Evolutionary conservation across 2,888 invertebrate species (phyloP), one percentile per base, ranked within the genome.

Genomic region (Ptilodon capucinus): DNA sequence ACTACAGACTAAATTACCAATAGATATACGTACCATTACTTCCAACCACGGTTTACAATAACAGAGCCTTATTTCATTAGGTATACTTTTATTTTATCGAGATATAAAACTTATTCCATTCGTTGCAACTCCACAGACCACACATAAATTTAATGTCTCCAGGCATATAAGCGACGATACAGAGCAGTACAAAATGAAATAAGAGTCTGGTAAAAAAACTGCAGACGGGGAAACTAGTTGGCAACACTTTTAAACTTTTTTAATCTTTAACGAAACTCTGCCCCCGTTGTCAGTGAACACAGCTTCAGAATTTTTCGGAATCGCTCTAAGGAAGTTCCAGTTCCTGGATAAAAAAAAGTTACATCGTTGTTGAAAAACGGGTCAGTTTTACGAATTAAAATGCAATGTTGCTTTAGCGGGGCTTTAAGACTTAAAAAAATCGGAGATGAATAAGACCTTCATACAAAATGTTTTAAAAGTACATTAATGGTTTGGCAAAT

Each of bases 231-330:
- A 61, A 63, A 67, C 57, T 71, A 71, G 70, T 68, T 63, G 46
- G 54, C 59, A 68, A 66, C 68, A 69, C 66, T 74, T 69, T 62
- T 57, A 67, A 76, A 79, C 73, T 77, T 79, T 78, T 78, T 79
- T 77, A 77, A 78, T 78, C 74, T 72, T 63, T 71, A 60, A 69
- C 62, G 63, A 68, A 75, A 73, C 64, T 71, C 65, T 44, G 60
- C 68, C 67, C 67, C 53, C 49, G 50, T 64, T 64, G 64, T 71
- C 68, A 53, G 61, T 57, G 67, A 66, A 62, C n/a, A n/a, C 54
- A 59, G 56, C 49, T 65, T 69, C 59, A 65, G 60, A 65, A 34
- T 74, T 75, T 74, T 76, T 69, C 60, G 55, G 65, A 72, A 73
- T 66, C 65, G 71, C 65, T 68, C 69, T 64, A 57, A 57, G n/a